These are phyloP conservation scores for Antitype chi DNA, from an alignment of 2,888 invertebrate genomes.

Conservation along the genomic window DNA sequence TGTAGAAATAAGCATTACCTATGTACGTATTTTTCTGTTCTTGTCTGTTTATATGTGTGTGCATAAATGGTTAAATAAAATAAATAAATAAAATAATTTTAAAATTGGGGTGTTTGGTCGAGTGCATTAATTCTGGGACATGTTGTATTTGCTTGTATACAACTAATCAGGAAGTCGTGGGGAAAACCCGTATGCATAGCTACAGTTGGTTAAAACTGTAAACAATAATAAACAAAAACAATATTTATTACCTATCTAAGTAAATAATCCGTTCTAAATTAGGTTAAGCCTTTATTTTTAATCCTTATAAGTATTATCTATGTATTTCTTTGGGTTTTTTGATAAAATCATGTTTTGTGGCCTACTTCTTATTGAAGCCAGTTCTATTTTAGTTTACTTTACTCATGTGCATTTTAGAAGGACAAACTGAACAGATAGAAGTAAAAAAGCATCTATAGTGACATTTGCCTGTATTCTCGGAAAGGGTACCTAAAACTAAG, in stretches of 20 bases:
- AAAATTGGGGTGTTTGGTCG: no score
- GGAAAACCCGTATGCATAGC: background rate
- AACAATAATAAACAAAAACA: slow-evolving; percentile 4
- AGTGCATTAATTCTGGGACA: no score
- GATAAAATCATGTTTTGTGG: slow-evolving; percentile 19
- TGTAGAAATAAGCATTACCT: no score
- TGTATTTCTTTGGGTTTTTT: background rate
- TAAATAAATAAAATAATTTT: no score
- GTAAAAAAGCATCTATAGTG: background rate
- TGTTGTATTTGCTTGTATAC: no score
- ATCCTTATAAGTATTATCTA: slow-evolving; percentile 20
- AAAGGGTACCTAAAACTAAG: background rate
- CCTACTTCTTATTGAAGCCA: slow-evolving; percentile 18
- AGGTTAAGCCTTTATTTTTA: slow-evolving; percentile 21
- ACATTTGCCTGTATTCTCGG: background rate
- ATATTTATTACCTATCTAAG: background rate
- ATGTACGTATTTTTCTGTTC: no score
- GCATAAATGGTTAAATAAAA: no score
- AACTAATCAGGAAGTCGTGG: background rate
- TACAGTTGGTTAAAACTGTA: background rate
- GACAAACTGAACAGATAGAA: background rate
- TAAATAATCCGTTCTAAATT: slow-evolving; percentile 15
- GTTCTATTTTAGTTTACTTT: slow-evolving; percentile 25
- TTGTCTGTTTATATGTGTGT: no score
- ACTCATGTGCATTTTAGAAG: background rate